phyloP scores from a whole-genome alignment of 2,888 invertebrate species.

The Isotomurus palustris region DNA sequence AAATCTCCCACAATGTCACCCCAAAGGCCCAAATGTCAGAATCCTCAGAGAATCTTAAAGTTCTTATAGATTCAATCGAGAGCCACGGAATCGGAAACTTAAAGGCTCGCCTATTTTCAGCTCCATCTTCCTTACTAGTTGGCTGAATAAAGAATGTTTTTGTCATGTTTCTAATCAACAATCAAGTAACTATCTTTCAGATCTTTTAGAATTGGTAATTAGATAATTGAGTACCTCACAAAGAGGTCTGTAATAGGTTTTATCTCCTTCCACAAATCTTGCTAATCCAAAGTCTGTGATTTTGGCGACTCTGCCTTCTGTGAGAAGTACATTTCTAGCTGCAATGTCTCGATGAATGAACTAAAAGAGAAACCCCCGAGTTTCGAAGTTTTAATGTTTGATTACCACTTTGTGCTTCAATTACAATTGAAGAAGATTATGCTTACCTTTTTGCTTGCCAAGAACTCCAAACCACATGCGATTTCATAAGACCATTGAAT shows the following conservation, averaged over 20 bases:
- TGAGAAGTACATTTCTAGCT: constrained; percentile 29
- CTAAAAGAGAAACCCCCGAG: not conserved
- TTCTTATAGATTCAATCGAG: constrained; percentile 17
- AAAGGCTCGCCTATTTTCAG: too few species aligned
- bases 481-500: constrained; percentile 31
- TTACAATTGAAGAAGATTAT: too few species aligned
- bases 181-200: too few species aligned
- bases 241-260: constrained; percentile 7
- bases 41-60: constrained; percentile 17
- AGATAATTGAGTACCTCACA: too few species aligned
- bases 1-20: constrained; percentile 26
- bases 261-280: constrained; percentile 9
- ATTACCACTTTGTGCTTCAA: not conserved
- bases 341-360: constrained; percentile 35
- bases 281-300: constrained; percentile 34
- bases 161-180: too few species aligned
- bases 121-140: too few species aligned
- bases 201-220: not conserved
- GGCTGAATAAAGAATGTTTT: too few species aligned
- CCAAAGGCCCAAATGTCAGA: constrained; percentile 31
- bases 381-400: too few species aligned
- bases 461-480: constrained; percentile 23
- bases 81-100: constrained; percentile 26
- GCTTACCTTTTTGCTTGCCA: constrained; percentile 9
- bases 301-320: constrained; percentile 9